phyloP scores from a whole-genome alignment of 2,888 invertebrate species.

The Branchipolynoe longqiensis region DNA sequence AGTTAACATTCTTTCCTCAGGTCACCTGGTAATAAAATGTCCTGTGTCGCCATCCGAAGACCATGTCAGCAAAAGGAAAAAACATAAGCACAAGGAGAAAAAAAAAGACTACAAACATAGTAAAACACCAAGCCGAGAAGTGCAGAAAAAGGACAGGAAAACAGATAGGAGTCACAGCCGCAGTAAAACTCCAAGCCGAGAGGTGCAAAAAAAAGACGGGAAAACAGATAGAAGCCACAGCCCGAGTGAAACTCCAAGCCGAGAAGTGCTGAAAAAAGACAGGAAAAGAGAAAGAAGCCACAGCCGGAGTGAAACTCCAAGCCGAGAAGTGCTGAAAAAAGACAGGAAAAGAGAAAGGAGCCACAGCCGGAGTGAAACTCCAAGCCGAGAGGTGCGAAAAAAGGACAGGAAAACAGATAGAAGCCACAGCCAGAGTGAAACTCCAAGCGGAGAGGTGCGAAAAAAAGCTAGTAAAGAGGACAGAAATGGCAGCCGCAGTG shows the following conservation, averaged over 20 bases:
- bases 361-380: background rate
- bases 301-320: background rate
- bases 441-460: background rate
- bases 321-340: background rate
- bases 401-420: conserved; percentile 2
- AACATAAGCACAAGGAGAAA: background rate
- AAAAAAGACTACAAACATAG: background rate
- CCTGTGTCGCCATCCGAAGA: background rate
- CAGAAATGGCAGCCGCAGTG: background rate
- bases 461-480: background rate
- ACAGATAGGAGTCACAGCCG: background rate
- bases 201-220: background rate
- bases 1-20: background rate
- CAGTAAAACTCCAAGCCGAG: background rate
- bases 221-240: background rate
- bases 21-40: background rate
- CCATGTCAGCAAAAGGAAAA: conserved; percentile 6
- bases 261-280: background rate
- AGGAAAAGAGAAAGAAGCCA: background rate
- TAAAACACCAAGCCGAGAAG: background rate
- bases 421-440: background rate
- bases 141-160: background rate
- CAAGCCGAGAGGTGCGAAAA: background rate
- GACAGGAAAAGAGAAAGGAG: background rate
- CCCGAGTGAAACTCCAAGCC: background rate